A percentile compares a stretch with the other conserved stretches of the same genome.
These are phyloP conservation scores for Platypus cylindrus DNA, from an alignment of 2,888 invertebrate genomes.

Conservation along the genomic window DNA sequence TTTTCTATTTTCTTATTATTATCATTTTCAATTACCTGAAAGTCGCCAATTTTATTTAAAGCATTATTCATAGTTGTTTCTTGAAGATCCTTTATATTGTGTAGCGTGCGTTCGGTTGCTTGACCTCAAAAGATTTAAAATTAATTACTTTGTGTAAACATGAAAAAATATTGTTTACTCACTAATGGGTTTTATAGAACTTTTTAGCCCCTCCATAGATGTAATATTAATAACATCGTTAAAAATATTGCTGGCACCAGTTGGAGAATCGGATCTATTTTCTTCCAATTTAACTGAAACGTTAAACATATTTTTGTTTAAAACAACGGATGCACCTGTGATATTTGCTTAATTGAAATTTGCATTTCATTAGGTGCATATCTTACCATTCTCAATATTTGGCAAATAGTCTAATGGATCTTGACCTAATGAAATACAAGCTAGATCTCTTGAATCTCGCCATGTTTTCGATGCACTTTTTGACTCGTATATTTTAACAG, in stretches of 20 bases:
- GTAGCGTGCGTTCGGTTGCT: slow-evolving; percentile 31
- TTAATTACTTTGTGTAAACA: no score
- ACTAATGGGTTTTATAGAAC: slow-evolving; percentile 28
- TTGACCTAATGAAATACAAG: slow-evolving; percentile 48
- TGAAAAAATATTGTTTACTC: slow-evolving; percentile 11
- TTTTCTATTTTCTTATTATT: slow-evolving; percentile 8
- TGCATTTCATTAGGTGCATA: no score
- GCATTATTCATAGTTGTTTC: slow-evolving; percentile 41
- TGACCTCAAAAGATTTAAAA: slow-evolving; percentile 29
- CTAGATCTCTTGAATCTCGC: slow-evolving; percentile 47
- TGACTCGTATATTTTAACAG: slow-evolving; percentile 38
- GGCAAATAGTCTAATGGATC: slow-evolving; percentile 41
- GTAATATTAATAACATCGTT: slow-evolving; percentile 27
- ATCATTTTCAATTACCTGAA: slow-evolving; percentile 40
- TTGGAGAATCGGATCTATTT: slow-evolving; percentile 13
- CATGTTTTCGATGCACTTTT: slow-evolving; percentile 37
- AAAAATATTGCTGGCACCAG: slow-evolving; percentile 19
- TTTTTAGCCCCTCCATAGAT: slow-evolving; percentile 27
- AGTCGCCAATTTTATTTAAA: slow-evolving; percentile 49
- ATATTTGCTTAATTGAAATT: no score
- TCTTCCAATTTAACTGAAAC: slow-evolving; percentile 16
- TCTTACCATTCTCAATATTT: slow-evolving; percentile 32
- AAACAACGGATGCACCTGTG: no score
- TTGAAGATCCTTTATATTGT: slow-evolving; percentile 43
- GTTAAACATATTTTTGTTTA: neutral